phyloP scores from a whole-genome alignment of 2,113 vertebrate species.

The Lontra canadensis region DNA sequence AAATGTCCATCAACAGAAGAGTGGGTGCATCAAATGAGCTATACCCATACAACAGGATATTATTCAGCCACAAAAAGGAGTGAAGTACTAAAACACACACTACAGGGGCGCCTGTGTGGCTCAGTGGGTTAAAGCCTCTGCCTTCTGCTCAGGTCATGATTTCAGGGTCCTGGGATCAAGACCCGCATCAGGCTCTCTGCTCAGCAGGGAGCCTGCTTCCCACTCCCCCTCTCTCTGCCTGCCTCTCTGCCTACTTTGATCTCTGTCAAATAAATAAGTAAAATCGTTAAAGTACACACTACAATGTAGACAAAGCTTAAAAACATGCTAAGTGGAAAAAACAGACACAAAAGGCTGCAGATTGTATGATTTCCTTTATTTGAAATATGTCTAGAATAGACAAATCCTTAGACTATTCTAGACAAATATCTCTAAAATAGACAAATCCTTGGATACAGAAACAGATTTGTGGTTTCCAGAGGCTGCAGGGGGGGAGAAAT shows the following conservation, averaged over 20 bases:
- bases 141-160: too few relatives aligned
- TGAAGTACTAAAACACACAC: not conserved
- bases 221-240: too few relatives aligned
- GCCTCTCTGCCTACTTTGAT: too few relatives aligned
- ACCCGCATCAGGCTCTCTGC: too few relatives aligned
- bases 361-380: not conserved
- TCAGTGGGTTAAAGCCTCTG: too few relatives aligned
- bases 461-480: not conserved
- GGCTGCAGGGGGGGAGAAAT: accelerated
- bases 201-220: too few relatives aligned
- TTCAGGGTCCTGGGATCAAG: too few relatives aligned
- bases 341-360: not conserved
- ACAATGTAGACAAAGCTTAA: not conserved
- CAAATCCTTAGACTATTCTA: too few relatives aligned
- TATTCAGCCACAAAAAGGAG: not conserved
- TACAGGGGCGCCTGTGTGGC: too few relatives aligned
- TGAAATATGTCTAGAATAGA: not conserved
- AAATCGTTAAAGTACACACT: not conserved
- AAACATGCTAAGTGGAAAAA: not conserved
- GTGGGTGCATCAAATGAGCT: not conserved
- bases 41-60: not conserved
- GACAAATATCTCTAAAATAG: not conserved
- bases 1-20: not conserved
- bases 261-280: too few relatives aligned
- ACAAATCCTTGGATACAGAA: not conserved